Evolutionary conservation across 2,888 invertebrate species (phyloP), one percentile per base, ranked within the genome.

Genomic region (Neoascia interrupta): DNA sequence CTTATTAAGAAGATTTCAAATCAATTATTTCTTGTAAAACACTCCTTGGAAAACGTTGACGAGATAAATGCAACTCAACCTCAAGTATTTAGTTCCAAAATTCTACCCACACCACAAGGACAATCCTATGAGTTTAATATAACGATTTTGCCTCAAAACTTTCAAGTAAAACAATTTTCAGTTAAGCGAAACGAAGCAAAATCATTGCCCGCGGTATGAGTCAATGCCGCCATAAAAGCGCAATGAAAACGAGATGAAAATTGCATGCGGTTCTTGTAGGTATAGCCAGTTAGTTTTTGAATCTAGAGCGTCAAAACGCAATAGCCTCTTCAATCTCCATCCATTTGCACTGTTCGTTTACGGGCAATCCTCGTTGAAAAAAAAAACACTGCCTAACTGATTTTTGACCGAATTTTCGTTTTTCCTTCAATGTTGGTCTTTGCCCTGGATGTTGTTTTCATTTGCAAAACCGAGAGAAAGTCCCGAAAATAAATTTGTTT

Each of bases 241-340:
- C 26, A 56, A 51, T 56, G 43, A 69, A 75, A 63, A 47, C 56
- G 63, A 69, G 37, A 69, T 69, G 69, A 63, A 69, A 75, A 75
- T 69, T 69, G 69, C 37, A 69, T 69, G 75, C 56, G 75, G 75
- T 74, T 47, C 39, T 36, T 37, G 36, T 36, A 26, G 16, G 13
- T 3, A 16, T 11, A n/a, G 16, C 4, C 43, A 39, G 31, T 34
- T 73, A 34, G 36, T 56, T 18, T 56, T 64, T 49, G 64, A 49
- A n/a, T n/a, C n/a, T n/a, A n/a, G n/a, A n/a, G n/a, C 41, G 49
- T 51, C 15, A 34, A 58, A 47, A 60, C n/a, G n/a, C n/a, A n/a
- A n/a, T n/a, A n/a, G n/a, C n/a, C n/a, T n/a, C n/a, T n/a, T n/a
- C n/a, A n/a, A 2, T 8, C n/a, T n/a, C n/a, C 5, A 31, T 10